Conservation (phyloP, 2,113 vertebrate genomes). For the Otis tarda region DNA sequence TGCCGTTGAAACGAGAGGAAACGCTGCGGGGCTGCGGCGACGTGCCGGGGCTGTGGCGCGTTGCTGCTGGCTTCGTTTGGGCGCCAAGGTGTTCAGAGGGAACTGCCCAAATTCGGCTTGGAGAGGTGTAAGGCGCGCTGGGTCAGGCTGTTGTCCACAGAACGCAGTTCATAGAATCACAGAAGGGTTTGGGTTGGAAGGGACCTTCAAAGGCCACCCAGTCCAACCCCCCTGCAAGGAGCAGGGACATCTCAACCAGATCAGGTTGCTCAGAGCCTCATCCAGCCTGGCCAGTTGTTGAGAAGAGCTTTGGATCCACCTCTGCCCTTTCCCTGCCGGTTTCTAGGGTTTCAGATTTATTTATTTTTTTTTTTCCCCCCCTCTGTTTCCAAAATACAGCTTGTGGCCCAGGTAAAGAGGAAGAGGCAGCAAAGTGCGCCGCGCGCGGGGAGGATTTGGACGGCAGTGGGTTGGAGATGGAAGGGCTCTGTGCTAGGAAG, state of each 20-base stretch:
- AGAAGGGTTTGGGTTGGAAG: too few species aligned
- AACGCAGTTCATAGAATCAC: too few species aligned
- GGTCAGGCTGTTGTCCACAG: background rate
- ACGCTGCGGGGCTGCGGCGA: background rate
- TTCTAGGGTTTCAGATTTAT: background rate
- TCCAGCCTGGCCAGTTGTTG: too few species aligned
- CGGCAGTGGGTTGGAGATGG: background rate
- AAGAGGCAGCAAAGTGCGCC: background rate
- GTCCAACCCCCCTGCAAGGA: too few species aligned
- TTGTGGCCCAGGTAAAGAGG: background rate
- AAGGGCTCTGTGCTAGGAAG: background rate
- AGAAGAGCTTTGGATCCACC: background rate
- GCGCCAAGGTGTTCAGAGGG: too few species aligned
- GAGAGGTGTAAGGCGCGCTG: rapidly evolving
- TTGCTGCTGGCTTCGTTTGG: background rate
- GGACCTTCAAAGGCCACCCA: too few species aligned
- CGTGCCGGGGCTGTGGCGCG: background rate
- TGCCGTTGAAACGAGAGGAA: background rate
- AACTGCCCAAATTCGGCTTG: background rate
- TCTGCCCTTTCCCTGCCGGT: background rate
- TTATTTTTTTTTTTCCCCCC: too few species aligned
- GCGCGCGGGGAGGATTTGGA: background rate
- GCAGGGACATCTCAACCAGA: too few species aligned
- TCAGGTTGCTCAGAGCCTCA: too few species aligned
- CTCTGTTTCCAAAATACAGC: background rate